Percentiles rank a stretch among this genome's conserved stretches.
Conservation (phyloP, 2,113 vertebrate species). For the Elgaria multicarinata region DNA sequence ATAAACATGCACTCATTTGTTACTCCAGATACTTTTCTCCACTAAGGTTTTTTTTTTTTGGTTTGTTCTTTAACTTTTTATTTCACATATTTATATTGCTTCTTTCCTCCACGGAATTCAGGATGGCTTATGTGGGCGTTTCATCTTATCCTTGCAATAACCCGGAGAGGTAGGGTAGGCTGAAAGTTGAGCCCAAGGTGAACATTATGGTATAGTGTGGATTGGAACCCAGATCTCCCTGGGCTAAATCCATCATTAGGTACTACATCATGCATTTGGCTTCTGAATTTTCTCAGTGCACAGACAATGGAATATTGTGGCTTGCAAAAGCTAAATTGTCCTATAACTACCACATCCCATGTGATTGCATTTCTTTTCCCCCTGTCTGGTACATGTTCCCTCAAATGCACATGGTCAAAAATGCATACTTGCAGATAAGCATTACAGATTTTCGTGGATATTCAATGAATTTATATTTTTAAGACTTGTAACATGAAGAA, state of each 20-base stretch:
- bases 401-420: too few species aligned
- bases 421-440: neutral
- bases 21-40: neutral
- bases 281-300: neutral
- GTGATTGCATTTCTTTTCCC: neutral
- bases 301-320: neutral
- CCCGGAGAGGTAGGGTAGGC: too few species aligned
- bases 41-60: neutral
- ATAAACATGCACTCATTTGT: neutral
- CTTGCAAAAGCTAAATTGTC: neutral
- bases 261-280: neutral
- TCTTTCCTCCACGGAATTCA: neutral
- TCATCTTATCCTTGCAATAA: neutral
- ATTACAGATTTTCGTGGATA: neutral
- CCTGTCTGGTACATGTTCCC: neutral
- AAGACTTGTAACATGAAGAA: too few species aligned
- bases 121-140: neutral
- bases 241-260: neutral
- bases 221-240: neutral
- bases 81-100: neutral
- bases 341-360: neutral
- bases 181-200: too few species aligned
- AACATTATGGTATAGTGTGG: neutral
- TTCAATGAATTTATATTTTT: neutral
- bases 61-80: too few species aligned